Evolutionary conservation across 2,113 vertebrate genomes (phyloP).

Genomic region (Columbina picui): DNA sequence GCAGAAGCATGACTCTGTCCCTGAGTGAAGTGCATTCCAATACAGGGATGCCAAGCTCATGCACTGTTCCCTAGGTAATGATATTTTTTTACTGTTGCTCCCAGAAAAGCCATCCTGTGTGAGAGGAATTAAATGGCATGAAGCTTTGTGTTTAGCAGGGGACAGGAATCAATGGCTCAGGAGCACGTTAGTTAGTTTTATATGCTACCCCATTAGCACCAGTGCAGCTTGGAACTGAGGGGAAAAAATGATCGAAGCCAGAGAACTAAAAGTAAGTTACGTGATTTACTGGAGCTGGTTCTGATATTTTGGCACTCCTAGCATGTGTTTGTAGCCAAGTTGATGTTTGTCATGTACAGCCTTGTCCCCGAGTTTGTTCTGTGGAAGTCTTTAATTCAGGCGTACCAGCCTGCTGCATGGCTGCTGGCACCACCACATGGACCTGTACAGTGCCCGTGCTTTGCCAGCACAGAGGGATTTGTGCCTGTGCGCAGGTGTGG

Average conservation of each 20-base stretch:
- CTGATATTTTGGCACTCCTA: neutral
- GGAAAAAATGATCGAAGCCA: neutral
- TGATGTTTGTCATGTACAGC: neutral
- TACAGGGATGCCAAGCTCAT: neutral
- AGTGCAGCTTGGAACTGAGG: neutral
- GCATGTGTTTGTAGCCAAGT: neutral
- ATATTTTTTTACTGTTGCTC: constrained; percentile 35
- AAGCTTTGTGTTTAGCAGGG: constrained; percentile 41
- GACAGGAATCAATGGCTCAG: neutral
- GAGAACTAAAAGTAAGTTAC: neutral
- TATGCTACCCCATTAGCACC: neutral
- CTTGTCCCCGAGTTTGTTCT: constrained; percentile 20
- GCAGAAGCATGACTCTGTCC: neutral
- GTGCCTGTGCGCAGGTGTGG: neutral
- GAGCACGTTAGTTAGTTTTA: neutral
- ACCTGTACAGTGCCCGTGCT: neutral
- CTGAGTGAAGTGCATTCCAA: neutral
- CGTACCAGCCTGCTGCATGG: neutral
- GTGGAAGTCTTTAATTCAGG: neutral
- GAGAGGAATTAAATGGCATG: constrained; percentile 21
- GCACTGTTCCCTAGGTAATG: constrained; percentile 24
- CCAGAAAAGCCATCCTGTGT: neutral
- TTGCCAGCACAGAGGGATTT: neutral
- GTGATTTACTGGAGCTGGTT: neutral
- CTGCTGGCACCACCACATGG: accelerated